Evolutionary conservation across 2,113 vertebrate species (phyloP).

Genomic region (Neolamprologus kungweensis): DNA sequence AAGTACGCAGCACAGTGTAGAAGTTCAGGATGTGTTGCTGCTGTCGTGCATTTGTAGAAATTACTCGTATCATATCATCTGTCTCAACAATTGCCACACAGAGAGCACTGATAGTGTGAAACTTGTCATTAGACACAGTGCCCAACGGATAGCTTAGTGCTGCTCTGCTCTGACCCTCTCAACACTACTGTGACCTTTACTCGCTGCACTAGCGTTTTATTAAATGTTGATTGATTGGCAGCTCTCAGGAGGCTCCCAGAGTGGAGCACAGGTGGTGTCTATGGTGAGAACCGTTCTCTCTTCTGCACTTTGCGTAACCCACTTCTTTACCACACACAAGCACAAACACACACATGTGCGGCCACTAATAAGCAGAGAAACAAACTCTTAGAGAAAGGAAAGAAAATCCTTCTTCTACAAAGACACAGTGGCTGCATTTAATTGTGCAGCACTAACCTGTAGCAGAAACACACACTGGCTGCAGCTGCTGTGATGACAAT

Average conservation of each 20-base stretch:
- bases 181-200: slow-evolving; percentile 43
- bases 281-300: slow-evolving; percentile 57
- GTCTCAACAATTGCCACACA: neutral
- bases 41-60: neutral
- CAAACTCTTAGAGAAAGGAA: neutral
- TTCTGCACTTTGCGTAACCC: slow-evolving; percentile 7
- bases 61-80: neutral
- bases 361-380: neutral
- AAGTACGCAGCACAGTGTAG: neutral
- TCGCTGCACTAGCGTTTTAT: slow-evolving; percentile 47
- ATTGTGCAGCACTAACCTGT: neutral
- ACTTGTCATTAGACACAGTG: neutral
- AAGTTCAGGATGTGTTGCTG: neutral
- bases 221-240: slow-evolving; percentile 72
- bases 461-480: neutral
- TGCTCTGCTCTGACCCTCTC: slow-evolving; percentile 1
- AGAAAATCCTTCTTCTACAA: neutral
- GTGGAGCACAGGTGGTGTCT: slow-evolving; percentile 61
- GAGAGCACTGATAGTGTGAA: neutral
- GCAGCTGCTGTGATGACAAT: slow-evolving; percentile 23
- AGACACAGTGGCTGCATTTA: neutral
- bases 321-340: neutral
- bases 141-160: neutral
- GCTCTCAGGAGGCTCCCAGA: slow-evolving; percentile 66
- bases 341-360: neutral